Conservation (phyloP, 2,797 vertebrate genomes). For the Bradypus variegatus region DNA sequence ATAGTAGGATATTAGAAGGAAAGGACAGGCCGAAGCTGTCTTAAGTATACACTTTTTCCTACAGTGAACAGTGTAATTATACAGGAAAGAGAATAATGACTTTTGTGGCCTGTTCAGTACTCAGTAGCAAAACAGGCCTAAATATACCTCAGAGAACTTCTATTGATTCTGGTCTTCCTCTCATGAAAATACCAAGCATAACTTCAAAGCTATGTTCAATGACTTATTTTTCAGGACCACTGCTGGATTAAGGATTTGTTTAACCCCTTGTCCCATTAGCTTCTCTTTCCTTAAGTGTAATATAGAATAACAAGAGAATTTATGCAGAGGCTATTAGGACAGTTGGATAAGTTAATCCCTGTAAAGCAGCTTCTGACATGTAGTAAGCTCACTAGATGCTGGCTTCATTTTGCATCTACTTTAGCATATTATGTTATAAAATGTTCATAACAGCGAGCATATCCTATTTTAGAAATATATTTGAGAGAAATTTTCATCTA, state of each 20-base stretch:
- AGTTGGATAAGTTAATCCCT: not conserved
- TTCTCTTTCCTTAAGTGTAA: not conserved
- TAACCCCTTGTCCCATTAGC: not conserved
- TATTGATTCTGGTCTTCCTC: not conserved
- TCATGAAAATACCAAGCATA: not conserved
- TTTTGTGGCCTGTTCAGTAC: too few species aligned
- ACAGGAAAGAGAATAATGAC: not conserved
- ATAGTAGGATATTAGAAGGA: not conserved
- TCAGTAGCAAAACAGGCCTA: not conserved
- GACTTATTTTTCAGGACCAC: not conserved
- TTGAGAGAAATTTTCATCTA: slow-evolving; percentile 8
- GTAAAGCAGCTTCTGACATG: not conserved
- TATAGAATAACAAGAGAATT: not conserved
- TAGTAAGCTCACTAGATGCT: not conserved
- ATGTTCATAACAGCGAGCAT: not conserved
- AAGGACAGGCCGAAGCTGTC: not conserved
- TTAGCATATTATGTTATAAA: not conserved
- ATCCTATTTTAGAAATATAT: not conserved
- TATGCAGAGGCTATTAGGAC: not conserved
- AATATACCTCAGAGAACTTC: not conserved
- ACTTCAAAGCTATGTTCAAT: not conserved
- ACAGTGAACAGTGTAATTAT: not conserved
- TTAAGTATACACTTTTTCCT: not conserved
- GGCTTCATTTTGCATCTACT: not conserved
- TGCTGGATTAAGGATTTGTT: not conserved